A percentile compares a stretch with the other conserved stretches of the same genome.
Evolutionary conservation across 1,140 invertebrate species (phyloP).

Genomic region (Pseudomyrmex cubaensis): DNA sequence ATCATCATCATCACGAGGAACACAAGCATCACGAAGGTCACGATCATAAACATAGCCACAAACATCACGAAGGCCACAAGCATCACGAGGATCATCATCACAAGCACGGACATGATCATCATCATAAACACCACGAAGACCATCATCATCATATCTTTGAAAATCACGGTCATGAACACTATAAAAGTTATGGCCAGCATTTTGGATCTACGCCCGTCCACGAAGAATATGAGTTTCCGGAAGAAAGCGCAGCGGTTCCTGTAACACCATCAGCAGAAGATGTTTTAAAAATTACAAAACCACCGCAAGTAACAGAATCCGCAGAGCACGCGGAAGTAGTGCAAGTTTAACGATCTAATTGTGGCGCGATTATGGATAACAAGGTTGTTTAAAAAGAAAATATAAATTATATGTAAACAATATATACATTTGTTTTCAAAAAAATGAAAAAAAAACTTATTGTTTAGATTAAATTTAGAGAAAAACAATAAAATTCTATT

Average conservation of each 20-base stretch:
- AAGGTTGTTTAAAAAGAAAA: not conserved
- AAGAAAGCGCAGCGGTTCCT: constrained; percentile 59
- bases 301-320: constrained; percentile 25
- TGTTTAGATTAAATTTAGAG: not conserved
- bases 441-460: constrained; percentile 4
- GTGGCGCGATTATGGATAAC: not conserved
- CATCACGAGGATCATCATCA: constrained; percentile 75
- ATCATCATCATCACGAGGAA: constrained; percentile 76
- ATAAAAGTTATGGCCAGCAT: constrained; percentile 69
- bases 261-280: constrained; percentile 41
- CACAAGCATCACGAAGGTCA: constrained; percentile 75
- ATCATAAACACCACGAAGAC: constrained; percentile 69
- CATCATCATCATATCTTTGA: constrained; percentile 65
- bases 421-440: too few relatives aligned
- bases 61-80: constrained; percentile 76
- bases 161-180: constrained; percentile 67
- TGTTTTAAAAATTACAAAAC: constrained; percentile 58
- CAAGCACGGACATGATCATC: constrained; percentile 72
- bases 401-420: constrained; percentile 3
- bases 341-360: constrained; percentile 27
- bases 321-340: not conserved
- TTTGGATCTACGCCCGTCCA: constrained; percentile 75
- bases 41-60: constrained; percentile 76
- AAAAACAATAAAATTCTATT: not conserved
- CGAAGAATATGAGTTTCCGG: constrained; percentile 78